Percentiles rank a stretch among this genome's conserved stretches.
Conservation (phyloP, 2,113 vertebrate species). For the Paedocypris sp. region DNA sequence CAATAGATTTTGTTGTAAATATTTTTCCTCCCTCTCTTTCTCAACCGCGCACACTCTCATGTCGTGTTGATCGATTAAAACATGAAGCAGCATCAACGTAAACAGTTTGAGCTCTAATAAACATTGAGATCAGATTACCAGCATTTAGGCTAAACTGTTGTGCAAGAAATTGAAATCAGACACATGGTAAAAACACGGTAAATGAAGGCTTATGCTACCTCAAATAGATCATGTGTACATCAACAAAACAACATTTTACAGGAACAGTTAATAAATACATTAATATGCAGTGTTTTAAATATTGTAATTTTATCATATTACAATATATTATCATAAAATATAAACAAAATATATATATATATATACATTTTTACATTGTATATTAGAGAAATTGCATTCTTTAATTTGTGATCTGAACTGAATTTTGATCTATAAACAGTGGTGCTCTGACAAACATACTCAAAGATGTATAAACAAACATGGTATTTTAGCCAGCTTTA, state of each 20-base stretch:
- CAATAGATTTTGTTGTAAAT: constrained; percentile 22
- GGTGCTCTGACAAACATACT: too few relatives aligned
- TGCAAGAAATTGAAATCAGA: constrained; percentile 21
- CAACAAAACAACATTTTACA: not conserved
- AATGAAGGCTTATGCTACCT: constrained; percentile 18
- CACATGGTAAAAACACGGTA: constrained; percentile 2
- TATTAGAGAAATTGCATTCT: too few relatives aligned
- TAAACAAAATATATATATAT: too few relatives aligned
- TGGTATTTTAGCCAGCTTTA: too few relatives aligned
- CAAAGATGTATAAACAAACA: too few relatives aligned
- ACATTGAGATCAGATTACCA: constrained; percentile 9
- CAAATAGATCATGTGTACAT: not conserved
- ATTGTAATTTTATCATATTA: too few relatives aligned
- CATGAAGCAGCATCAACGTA: not conserved
- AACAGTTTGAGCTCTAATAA: not conserved
- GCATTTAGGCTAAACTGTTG: constrained; percentile 12
- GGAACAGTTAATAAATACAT: not conserved
- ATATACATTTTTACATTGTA: too few relatives aligned
- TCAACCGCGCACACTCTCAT: not conserved
- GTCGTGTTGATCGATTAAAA: constrained; percentile 24
- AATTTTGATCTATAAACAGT: too few relatives aligned
- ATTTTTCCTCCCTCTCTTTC: constrained; percentile 5
- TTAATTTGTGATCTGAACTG: too few relatives aligned
- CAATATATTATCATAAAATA: too few relatives aligned
- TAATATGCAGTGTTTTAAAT: too few relatives aligned